phyloP scores from a whole-genome alignment of 2,888 invertebrate genomes.

The Drosophila infuscata region DNA sequence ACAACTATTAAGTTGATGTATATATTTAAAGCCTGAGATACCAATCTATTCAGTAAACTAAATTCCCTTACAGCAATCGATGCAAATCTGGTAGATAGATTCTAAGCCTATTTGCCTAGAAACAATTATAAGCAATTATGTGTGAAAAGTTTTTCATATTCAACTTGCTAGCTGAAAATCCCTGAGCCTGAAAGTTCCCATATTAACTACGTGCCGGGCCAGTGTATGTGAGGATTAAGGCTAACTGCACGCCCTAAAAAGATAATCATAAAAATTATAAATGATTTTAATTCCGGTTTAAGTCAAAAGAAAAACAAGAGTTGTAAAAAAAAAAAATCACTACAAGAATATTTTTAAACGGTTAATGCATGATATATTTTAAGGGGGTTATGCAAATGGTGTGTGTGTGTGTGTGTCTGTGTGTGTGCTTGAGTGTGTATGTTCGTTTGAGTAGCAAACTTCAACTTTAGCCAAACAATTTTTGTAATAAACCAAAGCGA shows the following conservation, averaged over 20 bases:
- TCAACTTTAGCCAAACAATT: slow-evolving; percentile 56
- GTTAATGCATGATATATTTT: background rate
- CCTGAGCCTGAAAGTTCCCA: slow-evolving; percentile 1
- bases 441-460: slow-evolving; percentile 13
- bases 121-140: background rate
- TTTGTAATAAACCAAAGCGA: slow-evolving; percentile 55
- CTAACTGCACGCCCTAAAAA: slow-evolving; percentile 7
- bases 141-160: background rate
- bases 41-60: background rate
- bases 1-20: background rate
- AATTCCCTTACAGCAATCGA: background rate
- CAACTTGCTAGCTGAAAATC: slow-evolving; percentile 15
- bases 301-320: slow-evolving; percentile 50
- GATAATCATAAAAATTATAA: slow-evolving; percentile 44
- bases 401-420: no score
- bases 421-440: slow-evolving; percentile 5
- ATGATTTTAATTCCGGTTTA: slow-evolving; percentile 28
- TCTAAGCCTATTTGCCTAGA: background rate
- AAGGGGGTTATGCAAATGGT: background rate
- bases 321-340: slow-evolving; percentile 11
- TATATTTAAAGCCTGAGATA: background rate
- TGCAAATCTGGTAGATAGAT: background rate
- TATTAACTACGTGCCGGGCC: slow-evolving; percentile 51
- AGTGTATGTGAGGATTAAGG: slow-evolving; percentile 48
- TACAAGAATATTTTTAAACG: slow-evolving; percentile 19